Percentiles rank a stretch among this genome's conserved stretches.
These are phyloP conservation scores for Actinia tenebrosa DNA, from an alignment of 64 coral and sea anemone genomes.

Conservation along the genomic window DNA sequence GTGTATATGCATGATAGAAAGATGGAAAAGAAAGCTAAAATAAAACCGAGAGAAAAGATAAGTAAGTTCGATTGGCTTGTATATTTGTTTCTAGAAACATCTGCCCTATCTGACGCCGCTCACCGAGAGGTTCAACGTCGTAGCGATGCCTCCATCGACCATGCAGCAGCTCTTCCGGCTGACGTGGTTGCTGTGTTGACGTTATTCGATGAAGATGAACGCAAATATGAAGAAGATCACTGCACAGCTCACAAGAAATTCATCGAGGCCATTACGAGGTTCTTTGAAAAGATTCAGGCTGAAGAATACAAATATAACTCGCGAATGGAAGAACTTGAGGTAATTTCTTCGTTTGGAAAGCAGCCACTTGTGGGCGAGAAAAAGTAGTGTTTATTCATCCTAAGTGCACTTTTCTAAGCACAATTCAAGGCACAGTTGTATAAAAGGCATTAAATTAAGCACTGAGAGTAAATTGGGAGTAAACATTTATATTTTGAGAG, in stretches of 20 bases:
- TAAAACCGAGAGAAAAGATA: no score
- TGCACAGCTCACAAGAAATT: constrained; percentile 76
- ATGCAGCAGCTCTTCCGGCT: constrained; percentile 76
- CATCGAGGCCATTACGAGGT: constrained; percentile 70
- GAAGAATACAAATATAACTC: constrained; percentile 92
- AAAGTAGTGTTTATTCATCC: not conserved
- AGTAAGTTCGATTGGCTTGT: no score
- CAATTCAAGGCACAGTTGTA: no score
- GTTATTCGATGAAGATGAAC: constrained; percentile 67
- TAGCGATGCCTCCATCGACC: constrained; percentile 81
- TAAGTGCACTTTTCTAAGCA: not conserved
- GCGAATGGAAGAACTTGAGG: constrained; percentile 97
- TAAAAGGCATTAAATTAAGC: no score
- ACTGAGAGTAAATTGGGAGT: no score
- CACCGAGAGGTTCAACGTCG: constrained; percentile 87
- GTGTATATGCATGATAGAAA: no score
- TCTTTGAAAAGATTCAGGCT: constrained; percentile 86
- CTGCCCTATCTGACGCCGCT: constrained; percentile 71
- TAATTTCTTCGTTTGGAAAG: not conserved
- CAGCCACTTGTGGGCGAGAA: no score
- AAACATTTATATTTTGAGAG: no score
- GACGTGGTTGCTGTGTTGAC: constrained; percentile 83
- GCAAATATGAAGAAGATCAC: constrained; percentile 65
- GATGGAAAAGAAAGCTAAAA: no score
- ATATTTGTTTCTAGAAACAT: constrained; percentile 45